phyloP scores from a whole-genome alignment of 2,113 vertebrate genomes.

The Vanacampus margaritifer region DNA sequence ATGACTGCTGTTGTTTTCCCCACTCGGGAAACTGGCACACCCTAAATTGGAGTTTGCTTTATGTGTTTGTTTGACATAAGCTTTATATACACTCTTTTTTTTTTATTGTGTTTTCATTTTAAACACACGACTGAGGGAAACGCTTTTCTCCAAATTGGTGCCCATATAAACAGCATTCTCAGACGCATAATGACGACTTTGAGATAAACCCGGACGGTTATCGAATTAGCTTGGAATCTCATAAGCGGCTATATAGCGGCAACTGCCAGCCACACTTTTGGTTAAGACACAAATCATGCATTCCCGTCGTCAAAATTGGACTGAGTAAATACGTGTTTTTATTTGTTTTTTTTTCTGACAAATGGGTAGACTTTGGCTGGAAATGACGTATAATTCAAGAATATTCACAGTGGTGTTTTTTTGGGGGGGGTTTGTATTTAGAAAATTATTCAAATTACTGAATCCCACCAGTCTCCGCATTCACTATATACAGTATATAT shows the following conservation, averaged over 20 bases:
- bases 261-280: neutral
- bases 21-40: constrained; percentile 12
- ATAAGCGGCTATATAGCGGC: neutral
- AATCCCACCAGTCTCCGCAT: too few species aligned
- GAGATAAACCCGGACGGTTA: neutral
- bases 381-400: neutral
- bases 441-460: too few species aligned
- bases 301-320: neutral
- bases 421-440: too few species aligned
- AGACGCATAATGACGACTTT: constrained; percentile 10
- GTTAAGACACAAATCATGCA: neutral
- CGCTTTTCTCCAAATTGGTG: neutral
- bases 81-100: constrained; percentile 13
- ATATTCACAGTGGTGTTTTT: too few species aligned
- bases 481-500: too few species aligned
- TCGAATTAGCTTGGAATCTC: neutral
- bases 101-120: constrained; percentile 12
- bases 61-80: constrained; percentile 17
- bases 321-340: neutral
- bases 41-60: constrained; percentile 30
- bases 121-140: neutral
- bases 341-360: neutral
- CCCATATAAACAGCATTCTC: neutral
- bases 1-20: constrained; percentile 28
- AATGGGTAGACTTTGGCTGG: neutral